Evolutionary conservation across 2,888 invertebrate species (phyloP).

Genomic region (Agrotis exclamationis): DNA sequence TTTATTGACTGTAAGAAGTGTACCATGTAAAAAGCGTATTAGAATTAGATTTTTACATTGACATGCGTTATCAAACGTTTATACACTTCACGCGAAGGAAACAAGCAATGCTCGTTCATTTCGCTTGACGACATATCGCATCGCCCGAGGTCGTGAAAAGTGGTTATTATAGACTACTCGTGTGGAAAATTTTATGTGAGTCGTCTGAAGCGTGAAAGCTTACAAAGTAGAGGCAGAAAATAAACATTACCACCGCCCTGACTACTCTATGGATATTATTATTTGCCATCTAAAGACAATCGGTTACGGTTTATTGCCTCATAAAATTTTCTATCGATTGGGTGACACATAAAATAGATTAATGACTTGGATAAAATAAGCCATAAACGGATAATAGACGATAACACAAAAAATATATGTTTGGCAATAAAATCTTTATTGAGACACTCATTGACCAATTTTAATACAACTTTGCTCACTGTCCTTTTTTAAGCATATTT

Average conservation of each 20-base stretch:
- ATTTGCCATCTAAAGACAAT: neutral
- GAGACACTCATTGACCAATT: neutral
- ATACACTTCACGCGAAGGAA: too few species aligned
- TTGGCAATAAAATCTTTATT: neutral
- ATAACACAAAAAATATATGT: neutral
- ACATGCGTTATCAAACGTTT: too few species aligned
- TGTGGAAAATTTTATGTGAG: slow-evolving; percentile 26
- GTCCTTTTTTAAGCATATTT: neutral
- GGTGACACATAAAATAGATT: neutral
- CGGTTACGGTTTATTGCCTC: neutral
- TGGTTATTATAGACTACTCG: neutral
- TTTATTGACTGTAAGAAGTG: too few species aligned
- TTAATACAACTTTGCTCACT: neutral
- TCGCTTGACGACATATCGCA: neutral
- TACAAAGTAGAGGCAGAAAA: slow-evolving; percentile 2
- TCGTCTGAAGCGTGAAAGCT: neutral
- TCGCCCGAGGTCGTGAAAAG: neutral
- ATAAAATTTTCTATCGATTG: neutral
- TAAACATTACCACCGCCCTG: neutral
- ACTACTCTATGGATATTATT: neutral
- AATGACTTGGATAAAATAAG: neutral
- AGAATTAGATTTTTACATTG: too few species aligned
- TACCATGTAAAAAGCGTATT: too few species aligned
- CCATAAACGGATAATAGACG: neutral
- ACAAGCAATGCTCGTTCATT: neutral